A percentile compares a stretch with the other conserved stretches of the same genome.
These are phyloP conservation scores for Octodon degus DNA, from an alignment of 2,113 vertebrate species.

Conservation along the genomic window DNA sequence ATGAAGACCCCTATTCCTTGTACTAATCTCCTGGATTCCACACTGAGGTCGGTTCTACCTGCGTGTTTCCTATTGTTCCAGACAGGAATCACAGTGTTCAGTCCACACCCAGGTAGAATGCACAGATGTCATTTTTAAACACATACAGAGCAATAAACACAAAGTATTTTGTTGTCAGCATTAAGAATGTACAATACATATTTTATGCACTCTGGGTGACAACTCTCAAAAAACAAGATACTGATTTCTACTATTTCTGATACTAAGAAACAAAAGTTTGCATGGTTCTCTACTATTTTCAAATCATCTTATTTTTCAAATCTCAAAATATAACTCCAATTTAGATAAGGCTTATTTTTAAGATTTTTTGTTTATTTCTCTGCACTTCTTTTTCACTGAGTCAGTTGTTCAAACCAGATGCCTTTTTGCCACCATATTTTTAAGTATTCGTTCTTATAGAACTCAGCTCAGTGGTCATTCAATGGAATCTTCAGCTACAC, in stretches of 20 bases:
- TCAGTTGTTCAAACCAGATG: constrained; percentile 34
- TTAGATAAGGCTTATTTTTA: constrained; percentile 49
- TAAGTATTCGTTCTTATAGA: constrained; percentile 14
- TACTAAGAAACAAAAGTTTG: neutral
- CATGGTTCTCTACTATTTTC: neutral
- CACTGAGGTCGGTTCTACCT: neutral
- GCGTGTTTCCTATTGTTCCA: constrained; percentile 25
- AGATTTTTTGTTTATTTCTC: neutral
- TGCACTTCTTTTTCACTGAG: constrained; percentile 37
- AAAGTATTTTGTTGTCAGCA: constrained; percentile 17
- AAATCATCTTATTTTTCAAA: neutral
- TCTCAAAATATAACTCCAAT: neutral
- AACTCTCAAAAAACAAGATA: constrained; percentile 2
- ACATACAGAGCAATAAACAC: neutral
- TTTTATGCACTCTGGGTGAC: neutral
- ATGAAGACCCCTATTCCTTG: neutral
- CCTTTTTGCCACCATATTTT: constrained; percentile 17
- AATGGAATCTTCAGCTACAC: neutral
- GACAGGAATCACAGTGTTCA: constrained; percentile 27
- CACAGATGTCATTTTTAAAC: constrained; percentile 55
- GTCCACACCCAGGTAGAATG: constrained; percentile 23
- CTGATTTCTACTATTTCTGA: neutral
- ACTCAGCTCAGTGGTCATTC: neutral
- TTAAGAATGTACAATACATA: neutral
- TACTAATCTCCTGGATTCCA: neutral